Percentiles rank a stretch among this genome's conserved stretches.
phyloP scores from a whole-genome alignment of 2,888 invertebrate species.

The Abscondita cerata region DNA sequence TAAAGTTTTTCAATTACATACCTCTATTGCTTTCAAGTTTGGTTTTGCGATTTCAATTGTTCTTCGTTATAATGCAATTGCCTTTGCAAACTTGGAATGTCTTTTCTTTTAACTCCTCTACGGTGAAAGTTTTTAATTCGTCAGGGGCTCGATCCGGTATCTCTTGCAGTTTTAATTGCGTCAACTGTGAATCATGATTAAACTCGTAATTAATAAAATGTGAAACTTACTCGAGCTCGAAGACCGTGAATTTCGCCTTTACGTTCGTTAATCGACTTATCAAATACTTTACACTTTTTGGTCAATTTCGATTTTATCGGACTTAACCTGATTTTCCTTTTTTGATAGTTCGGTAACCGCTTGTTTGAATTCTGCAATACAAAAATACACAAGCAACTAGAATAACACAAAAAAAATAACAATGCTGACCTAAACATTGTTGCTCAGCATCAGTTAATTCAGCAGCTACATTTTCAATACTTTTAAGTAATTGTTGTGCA shows the following conservation, averaged over 20 bases:
- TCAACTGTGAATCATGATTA: constrained; percentile 30
- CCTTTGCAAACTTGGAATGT: constrained; percentile 66
- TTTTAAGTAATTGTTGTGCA: constrained; percentile 62
- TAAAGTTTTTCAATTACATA: constrained; percentile 53
- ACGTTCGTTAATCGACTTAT: constrained; percentile 65
- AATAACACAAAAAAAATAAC: constrained; percentile 7
- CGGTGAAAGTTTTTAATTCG: constrained; percentile 64
- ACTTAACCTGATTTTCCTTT: constrained; percentile 72
- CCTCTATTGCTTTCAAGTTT: constrained; percentile 76
- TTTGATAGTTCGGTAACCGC: constrained; percentile 68
- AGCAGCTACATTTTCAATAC: constrained; percentile 65
- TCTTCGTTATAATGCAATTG: constrained; percentile 66
- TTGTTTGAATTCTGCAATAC: constrained; percentile 62
- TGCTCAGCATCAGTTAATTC: constrained; percentile 65
- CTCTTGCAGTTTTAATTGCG: constrained; percentile 60
- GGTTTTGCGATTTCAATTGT: constrained; percentile 71
- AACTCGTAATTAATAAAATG: neutral
- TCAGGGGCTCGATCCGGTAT: constrained; percentile 61
- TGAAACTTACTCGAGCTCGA: constrained; percentile 60
- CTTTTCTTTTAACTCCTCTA: constrained; percentile 70
- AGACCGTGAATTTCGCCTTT: constrained; percentile 65
- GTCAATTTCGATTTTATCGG: constrained; percentile 76
- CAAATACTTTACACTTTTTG: constrained; percentile 70
- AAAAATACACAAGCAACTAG: neutral
- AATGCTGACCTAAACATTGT: constrained; percentile 60